These are phyloP conservation scores for Drosophila sucinea DNA, from an alignment of 1,140 invertebrate genomes.

Conservation along the genomic window DNA sequence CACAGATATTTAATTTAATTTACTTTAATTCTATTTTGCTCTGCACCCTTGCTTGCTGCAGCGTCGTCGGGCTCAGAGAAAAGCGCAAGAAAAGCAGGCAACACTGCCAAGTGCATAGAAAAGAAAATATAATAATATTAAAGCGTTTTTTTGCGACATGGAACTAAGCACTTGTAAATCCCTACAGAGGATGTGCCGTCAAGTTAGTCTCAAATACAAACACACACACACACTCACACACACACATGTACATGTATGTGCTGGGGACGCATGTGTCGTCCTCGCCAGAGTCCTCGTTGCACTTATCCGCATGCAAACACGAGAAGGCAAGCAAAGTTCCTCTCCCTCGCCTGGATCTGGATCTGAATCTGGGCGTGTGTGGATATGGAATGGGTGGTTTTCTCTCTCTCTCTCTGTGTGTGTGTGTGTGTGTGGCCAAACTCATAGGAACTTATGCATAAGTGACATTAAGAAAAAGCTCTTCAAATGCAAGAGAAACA, in stretches of 20 bases:
- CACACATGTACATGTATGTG: conserved; percentile 1
- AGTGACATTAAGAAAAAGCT: conserved; percentile 83
- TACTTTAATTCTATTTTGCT: conserved; percentile 54
- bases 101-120: conserved; percentile 61
- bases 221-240: conserved; percentile 40
- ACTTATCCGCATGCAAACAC: conserved; percentile 76
- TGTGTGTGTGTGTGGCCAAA: conserved; percentile 52
- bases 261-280: conserved; percentile 53
- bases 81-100: conserved; percentile 52
- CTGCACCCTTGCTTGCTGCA: conserved; percentile 10
- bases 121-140: conserved; percentile 82
- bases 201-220: conserved; percentile 80
- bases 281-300: conserved; percentile 37
- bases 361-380: conserved; percentile 44
- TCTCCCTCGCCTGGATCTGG: conserved; percentile 24
- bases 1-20: conserved; percentile 71
- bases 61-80: conserved; percentile 9
- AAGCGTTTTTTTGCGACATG: conserved; percentile 80
- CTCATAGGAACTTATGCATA: conserved; percentile 82
- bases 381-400: conserved; percentile 1
- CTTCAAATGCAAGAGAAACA: conserved; percentile 81
- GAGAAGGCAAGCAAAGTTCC: conserved; percentile 39
- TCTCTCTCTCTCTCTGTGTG: conserved; percentile 34
- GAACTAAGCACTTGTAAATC: conserved; percentile 82
- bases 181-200: conserved; percentile 81